These are phyloP conservation scores for Tretioscincus oriximinensis DNA, from an alignment of 2,113 vertebrate genomes.

Conservation along the genomic window DNA sequence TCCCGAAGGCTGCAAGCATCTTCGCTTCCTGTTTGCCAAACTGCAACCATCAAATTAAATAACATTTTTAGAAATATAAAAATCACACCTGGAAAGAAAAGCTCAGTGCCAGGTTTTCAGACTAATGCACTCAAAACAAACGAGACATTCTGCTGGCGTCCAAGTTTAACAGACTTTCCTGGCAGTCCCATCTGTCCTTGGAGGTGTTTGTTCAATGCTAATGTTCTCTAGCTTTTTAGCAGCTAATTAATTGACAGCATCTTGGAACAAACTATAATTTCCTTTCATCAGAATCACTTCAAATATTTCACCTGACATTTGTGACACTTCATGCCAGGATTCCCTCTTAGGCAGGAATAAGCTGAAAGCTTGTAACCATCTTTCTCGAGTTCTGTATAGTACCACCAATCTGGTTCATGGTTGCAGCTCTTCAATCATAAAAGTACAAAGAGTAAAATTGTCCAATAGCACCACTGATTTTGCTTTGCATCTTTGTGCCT, in stretches of 20 bases:
- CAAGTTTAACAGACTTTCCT: constrained; percentile 29
- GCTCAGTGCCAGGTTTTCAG: constrained; percentile 59
- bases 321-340: constrained; percentile 31
- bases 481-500: too few relatives aligned
- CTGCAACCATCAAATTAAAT: constrained; percentile 33
- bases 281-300: constrained; percentile 31
- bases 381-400: constrained; percentile 1
- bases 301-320: constrained; percentile 48
- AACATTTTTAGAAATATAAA: constrained; percentile 57
- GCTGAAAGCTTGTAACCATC: neutral
- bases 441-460: constrained; percentile 5
- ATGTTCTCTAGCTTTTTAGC: constrained; percentile 21
- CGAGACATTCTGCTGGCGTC: constrained; percentile 13
- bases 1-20: constrained; percentile 34
- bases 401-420: constrained; percentile 27
- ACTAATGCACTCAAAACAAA: constrained; percentile 51
- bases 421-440: constrained; percentile 17
- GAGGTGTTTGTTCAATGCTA: constrained; percentile 34
- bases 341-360: constrained; percentile 28
- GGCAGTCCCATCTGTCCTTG: constrained; percentile 27
- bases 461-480: neutral
- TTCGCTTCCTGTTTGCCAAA: constrained; percentile 40
- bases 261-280: constrained; percentile 32
- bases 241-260: constrained; percentile 39
- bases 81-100: constrained; percentile 63